phyloP scores from a whole-genome alignment of 92 coral and sea anemone species.

The Porites lobata region DNA sequence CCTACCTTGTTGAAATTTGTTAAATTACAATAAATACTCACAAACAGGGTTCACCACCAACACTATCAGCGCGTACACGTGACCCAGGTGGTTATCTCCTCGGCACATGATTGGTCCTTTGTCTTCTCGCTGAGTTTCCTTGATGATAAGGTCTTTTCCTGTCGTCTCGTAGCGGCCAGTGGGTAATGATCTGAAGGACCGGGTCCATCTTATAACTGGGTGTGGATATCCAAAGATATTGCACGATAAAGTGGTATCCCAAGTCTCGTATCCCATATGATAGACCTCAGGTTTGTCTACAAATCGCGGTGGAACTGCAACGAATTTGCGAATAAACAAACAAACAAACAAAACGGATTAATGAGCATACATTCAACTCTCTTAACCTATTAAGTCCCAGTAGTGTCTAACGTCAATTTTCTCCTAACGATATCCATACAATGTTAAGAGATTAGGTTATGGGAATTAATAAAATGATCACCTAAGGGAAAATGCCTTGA shows the following conservation, averaged over 20 bases:
- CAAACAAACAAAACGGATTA: too few relatives aligned
- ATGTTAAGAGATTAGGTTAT: too few relatives aligned
- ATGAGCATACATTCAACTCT: too few relatives aligned
- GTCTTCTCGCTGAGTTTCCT: constrained; percentile 56
- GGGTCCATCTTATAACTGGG: constrained; percentile 77
- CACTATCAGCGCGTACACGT: constrained; percentile 80
- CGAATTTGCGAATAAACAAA: neutral
- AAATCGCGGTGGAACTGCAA: constrained; percentile 78
- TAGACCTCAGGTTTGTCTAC: constrained; percentile 61
- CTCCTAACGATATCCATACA: too few relatives aligned
- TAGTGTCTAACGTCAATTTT: too few relatives aligned
- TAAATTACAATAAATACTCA: constrained; percentile 39
- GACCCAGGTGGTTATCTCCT: constrained; percentile 76
- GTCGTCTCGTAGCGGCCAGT: constrained; percentile 64
- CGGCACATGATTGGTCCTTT: constrained; percentile 87
- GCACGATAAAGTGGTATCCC: constrained; percentile 87
- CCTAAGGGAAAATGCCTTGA: too few relatives aligned
- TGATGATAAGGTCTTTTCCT: constrained; percentile 74
- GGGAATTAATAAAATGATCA: too few relatives aligned
- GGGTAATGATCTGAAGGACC: constrained; percentile 68
- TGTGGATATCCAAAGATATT: constrained; percentile 81
- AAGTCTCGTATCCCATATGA: constrained; percentile 72
- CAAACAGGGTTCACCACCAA: constrained; percentile 80
- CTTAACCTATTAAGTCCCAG: neutral
- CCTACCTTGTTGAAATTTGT: too few relatives aligned